phyloP scores from a whole-genome alignment of 2,888 invertebrate species.

The Cerastis leucographa region DNA sequence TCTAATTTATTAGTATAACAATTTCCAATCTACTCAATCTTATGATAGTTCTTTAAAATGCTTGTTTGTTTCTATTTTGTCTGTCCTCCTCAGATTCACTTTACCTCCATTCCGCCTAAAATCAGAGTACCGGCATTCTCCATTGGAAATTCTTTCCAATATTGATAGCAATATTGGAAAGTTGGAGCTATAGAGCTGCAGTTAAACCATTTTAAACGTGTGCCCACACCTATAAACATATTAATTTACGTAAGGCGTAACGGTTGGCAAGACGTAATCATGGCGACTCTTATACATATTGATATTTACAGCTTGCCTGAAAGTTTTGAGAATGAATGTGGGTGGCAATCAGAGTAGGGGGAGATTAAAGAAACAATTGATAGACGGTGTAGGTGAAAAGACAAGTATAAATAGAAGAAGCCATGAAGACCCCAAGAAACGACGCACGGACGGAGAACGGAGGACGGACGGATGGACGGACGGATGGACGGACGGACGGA shows the following conservation, averaged over 20 bases:
- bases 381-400: neutral
- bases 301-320: constrained; percentile 8
- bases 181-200: too few relatives aligned
- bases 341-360: neutral
- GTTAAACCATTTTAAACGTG: constrained; percentile 24
- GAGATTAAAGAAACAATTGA: neutral
- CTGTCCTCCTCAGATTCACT: neutral
- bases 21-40: neutral
- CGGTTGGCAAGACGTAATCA: constrained; percentile 30
- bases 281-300: neutral
- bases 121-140: neutral
- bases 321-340: neutral
- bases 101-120: neutral
- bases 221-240: constrained; percentile 8
- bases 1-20: neutral
- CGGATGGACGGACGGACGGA: too few relatives aligned
- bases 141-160: neutral
- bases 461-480: too few relatives aligned
- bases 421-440: neutral
- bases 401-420: neutral
- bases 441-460: too few relatives aligned
- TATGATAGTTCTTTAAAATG: neutral
- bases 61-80: neutral
- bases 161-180: too few relatives aligned
- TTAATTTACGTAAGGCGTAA: constrained; percentile 54